A percentile compares a stretch with the other conserved stretches of the same genome.
These are phyloP conservation scores for Drosophila parthenogenetica DNA, from an alignment of 2,888 invertebrate genomes.

Conservation along the genomic window DNA sequence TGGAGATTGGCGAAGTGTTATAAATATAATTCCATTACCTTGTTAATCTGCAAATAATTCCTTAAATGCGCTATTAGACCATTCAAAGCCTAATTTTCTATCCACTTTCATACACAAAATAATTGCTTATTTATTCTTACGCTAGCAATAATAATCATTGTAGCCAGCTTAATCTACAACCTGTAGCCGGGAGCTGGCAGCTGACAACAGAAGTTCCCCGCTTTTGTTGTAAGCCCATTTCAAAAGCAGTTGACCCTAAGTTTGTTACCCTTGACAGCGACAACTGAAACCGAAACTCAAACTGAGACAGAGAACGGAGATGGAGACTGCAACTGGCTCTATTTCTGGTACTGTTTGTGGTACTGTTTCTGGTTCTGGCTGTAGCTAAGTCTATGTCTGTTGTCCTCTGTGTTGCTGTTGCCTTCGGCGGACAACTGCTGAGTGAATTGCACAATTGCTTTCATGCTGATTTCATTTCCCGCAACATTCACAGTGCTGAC, in stretches of 20 bases:
- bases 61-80: too few relatives aligned
- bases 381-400: conserved; percentile 16
- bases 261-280: conserved; percentile 37
- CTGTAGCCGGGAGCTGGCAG: conserved; percentile 12
- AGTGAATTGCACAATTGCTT: conserved; percentile 66
- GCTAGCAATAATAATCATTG: conserved; percentile 20
- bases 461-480: conserved; percentile 69
- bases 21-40: too few relatives aligned
- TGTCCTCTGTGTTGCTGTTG: conserved; percentile 26
- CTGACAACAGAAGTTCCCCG: conserved; percentile 1
- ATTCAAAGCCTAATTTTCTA: too few relatives aligned
- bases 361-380: neutral
- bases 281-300: conserved; percentile 7
- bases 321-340: conserved; percentile 5
- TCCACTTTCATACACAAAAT: neutral
- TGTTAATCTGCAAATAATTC: too few relatives aligned
- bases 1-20: too few relatives aligned
- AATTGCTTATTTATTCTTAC: conserved; percentile 14
- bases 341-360: neutral
- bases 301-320: conserved; percentile 25
- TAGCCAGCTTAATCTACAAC: conserved; percentile 2
- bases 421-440: conserved; percentile 45
- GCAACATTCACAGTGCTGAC: conserved; percentile 39
- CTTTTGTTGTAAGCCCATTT: conserved; percentile 48
- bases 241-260: conserved; percentile 47